A percentile compares a stretch with the other conserved stretches of the same genome.
phyloP scores from a whole-genome alignment of 2,797 vertebrate genomes.

The Oryzias dopingdopingensis region DNA sequence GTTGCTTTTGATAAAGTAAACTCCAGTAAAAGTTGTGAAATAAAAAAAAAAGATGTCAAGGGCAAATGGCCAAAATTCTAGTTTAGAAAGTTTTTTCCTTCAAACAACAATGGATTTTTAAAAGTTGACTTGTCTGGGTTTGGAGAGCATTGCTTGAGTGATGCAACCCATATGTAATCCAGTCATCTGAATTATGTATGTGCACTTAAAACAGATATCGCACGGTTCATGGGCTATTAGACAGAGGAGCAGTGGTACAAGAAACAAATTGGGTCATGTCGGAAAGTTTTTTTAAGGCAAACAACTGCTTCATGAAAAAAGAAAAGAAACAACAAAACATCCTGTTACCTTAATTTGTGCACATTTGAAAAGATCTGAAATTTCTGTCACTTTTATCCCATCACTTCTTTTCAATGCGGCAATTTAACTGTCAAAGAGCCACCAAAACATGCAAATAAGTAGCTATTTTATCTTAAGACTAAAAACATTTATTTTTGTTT shows the following conservation, averaged over 20 bases:
- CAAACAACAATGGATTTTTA: constrained; percentile 9
- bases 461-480: constrained; percentile 3
- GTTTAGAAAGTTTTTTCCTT: constrained; percentile 3
- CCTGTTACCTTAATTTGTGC: background rate
- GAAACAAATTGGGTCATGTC: constrained; percentile 11
- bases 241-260: constrained; percentile 17
- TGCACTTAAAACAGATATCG: constrained; percentile 38
- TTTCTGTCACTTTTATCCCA: constrained; percentile 4
- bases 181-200: constrained; percentile 49
- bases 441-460: constrained; percentile 10
- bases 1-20: background rate
- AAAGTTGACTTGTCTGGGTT: constrained; percentile 26
- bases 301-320: background rate
- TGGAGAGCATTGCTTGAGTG: constrained; percentile 38
- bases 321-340: background rate
- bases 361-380: background rate
- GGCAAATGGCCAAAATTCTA: constrained; percentile 2
- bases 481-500: constrained; percentile 21
- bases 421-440: constrained; percentile 2
- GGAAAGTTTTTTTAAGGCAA: constrained; percentile 2
- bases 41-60: too few species aligned
- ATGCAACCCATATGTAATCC: constrained; percentile 61
- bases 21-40: background rate
- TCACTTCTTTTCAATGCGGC: constrained; percentile 2
- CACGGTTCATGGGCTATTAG: constrained; percentile 17